Percentiles rank a stretch among this genome's conserved stretches.
Evolutionary conservation across 1,140 invertebrate species (phyloP).

Genomic region (Brachionus plicatilis): DNA sequence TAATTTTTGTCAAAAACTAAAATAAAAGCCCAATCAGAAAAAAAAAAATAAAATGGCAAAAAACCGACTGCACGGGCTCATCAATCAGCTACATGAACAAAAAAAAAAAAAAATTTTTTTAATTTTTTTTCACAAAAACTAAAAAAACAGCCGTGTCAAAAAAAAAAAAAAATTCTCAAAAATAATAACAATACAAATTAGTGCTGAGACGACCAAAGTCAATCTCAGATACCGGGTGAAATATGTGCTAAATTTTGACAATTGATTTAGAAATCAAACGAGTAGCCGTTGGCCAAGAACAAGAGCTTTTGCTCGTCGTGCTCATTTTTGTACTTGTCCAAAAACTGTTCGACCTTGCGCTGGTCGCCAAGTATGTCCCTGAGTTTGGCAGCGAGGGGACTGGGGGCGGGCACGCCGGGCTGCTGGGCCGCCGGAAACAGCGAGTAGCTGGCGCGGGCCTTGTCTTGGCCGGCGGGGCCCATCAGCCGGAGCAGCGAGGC

Average conservation of each 20-base stretch:
- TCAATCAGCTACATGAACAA: background rate
- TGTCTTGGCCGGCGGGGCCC: background rate
- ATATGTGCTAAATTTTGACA: background rate
- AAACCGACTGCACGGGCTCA: background rate
- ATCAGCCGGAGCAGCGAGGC: background rate
- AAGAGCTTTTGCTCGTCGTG: background rate
- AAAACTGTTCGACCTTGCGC: background rate
- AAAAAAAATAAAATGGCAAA: no score
- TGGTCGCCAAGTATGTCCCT: background rate
- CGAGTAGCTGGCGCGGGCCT: background rate
- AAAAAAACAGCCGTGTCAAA: no score
- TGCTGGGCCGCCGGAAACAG: background rate
- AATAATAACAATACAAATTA: background rate
- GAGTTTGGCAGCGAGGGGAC: background rate
- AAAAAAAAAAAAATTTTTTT: background rate
- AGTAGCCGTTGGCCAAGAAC: constrained; percentile 13
- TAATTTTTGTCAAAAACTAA: background rate
- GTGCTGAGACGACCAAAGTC: background rate
- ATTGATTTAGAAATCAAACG: background rate
- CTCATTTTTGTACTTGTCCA: constrained; percentile 14
- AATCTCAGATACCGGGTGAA: background rate
- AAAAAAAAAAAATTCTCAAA: background rate
- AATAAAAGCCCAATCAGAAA: no score
- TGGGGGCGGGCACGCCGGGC: background rate
- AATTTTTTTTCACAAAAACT: background rate